Evolutionary conservation across 2,888 invertebrate genomes (phyloP), one percentile per base, ranked within the genome.

Genomic region (Urechis unicinctus): DNA sequence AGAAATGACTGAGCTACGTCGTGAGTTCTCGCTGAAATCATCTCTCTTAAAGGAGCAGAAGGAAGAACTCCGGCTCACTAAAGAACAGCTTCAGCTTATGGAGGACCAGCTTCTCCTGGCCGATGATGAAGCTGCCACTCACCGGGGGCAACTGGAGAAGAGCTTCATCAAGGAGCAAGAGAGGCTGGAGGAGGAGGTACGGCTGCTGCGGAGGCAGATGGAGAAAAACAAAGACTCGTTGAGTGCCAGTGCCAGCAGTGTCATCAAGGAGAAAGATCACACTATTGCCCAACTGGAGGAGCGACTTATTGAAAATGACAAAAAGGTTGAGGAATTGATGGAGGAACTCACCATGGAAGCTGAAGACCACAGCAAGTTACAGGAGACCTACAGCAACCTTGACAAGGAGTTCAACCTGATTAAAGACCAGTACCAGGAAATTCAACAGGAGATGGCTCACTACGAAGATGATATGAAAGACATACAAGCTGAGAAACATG

Each of bases 221-320:
- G 85, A 82, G 57, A 85, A 36, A 83, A 67, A 84, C 84, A 21
- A 45, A 26, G 71, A 73, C 56, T 66, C 68, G n/a, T 61, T 72
- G 30, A 67, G 70, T 13, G 65, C 65, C 44, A 67, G 69, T 61
- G 68, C 73, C 60, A 68, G 70, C 17, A 67, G 69, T 30, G 87
- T 87, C 62, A 82, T 93, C 55, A 91, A 91, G 75, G 92, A 93
- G 79, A 91, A 91, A 77, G 93, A 93, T 45, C 82, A 93, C 64
- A 82, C 88, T 62, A 86, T 93, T 67, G 85, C 88, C 51, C 92
- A 94, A 74, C 82, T 93, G 80, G 90, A 93, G 72, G 91, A 91
- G 68, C 88, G 89, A 68, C 55, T 75, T 31, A 70, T 71, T 45
- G 75, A 75, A 56, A 68, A 66, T 60, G 72, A 74, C 56, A 68